Conservation (phyloP, 2,888 invertebrate genomes). For the Sthenelais limicola region DNA sequence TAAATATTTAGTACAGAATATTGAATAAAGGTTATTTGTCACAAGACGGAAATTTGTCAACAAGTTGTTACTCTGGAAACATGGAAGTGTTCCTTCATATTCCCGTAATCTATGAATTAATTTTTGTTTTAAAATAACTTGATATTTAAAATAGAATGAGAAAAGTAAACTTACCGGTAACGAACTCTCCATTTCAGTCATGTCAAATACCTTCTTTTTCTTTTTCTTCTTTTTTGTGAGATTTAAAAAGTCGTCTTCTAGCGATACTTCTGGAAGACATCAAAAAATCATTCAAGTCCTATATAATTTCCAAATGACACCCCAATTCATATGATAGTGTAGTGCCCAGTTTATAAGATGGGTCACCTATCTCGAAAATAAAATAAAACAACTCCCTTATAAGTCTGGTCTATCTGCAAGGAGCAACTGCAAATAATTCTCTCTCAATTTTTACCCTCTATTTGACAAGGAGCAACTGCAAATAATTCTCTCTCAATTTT, state of each 20-base stretch:
- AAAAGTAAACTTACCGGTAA: constrained; percentile 76
- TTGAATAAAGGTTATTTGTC: not conserved
- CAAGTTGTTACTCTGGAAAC: not conserved
- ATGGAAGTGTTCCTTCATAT: not conserved
- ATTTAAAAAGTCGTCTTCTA: constrained; percentile 74
- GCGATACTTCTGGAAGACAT: constrained; percentile 72
- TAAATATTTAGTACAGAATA: not conserved
- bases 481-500: too few relatives aligned
- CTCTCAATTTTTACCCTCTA: too few relatives aligned
- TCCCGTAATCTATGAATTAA: not conserved
- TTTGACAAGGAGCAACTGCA: too few relatives aligned
- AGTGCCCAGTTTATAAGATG: too few relatives aligned
- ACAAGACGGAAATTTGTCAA: not conserved
- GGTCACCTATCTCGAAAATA: too few relatives aligned
- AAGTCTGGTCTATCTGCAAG: too few relatives aligned
- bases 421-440: too few relatives aligned
- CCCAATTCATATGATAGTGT: too few relatives aligned
- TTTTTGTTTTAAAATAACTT: constrained; percentile 63
- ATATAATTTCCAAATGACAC: too few relatives aligned
- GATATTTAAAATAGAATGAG: not conserved
- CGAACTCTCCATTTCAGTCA: constrained; percentile 88
- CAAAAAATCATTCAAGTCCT: too few relatives aligned
- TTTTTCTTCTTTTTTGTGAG: constrained; percentile 83
- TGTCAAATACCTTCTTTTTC: constrained; percentile 88
- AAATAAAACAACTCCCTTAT: too few relatives aligned